Evolutionary conservation across 2,888 invertebrate species (phyloP).

Genomic region (Subacronicta megacephala): DNA sequence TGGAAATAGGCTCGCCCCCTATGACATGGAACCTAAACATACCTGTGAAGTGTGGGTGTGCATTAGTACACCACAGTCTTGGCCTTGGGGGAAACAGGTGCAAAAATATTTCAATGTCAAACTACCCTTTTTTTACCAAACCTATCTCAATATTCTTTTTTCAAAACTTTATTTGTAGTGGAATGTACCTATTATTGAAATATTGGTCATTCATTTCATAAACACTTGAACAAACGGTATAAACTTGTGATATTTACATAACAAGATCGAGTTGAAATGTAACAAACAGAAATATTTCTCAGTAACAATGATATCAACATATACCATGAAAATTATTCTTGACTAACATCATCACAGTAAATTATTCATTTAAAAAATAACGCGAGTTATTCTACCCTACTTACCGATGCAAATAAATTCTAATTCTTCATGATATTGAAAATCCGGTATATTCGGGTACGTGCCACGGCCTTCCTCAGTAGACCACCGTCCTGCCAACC

Average conservation of each 20-base stretch:
- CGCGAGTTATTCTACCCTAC: neutral
- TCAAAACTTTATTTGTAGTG: neutral
- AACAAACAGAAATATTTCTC: too few species aligned
- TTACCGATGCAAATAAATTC: slow-evolving; percentile 86
- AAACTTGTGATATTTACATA: neutral
- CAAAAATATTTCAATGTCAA: too few species aligned
- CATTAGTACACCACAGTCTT: too few species aligned
- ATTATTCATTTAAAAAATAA: neutral
- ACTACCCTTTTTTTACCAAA: too few species aligned
- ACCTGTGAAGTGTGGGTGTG: too few species aligned
- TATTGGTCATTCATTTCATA: neutral
- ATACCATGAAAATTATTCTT: too few species aligned
- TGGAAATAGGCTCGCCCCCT: too few species aligned
- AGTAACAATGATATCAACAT: too few species aligned
- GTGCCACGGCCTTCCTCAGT: slow-evolving; percentile 85
- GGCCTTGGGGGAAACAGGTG: too few species aligned
- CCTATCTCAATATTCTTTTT: neutral
- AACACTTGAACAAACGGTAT: neutral
- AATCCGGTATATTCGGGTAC: slow-evolving; percentile 89
- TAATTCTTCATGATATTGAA: slow-evolving; percentile 89
- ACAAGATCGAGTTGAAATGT: neutral
- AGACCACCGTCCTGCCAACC: slow-evolving; percentile 90
- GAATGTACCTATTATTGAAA: neutral
- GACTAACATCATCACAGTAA: neutral
- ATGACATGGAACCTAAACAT: too few species aligned